Evolutionary conservation across 1,140 invertebrate species (phyloP), one percentile per base, ranked within the genome.

Genomic region (Thaumetopoea pityocampa): DNA sequence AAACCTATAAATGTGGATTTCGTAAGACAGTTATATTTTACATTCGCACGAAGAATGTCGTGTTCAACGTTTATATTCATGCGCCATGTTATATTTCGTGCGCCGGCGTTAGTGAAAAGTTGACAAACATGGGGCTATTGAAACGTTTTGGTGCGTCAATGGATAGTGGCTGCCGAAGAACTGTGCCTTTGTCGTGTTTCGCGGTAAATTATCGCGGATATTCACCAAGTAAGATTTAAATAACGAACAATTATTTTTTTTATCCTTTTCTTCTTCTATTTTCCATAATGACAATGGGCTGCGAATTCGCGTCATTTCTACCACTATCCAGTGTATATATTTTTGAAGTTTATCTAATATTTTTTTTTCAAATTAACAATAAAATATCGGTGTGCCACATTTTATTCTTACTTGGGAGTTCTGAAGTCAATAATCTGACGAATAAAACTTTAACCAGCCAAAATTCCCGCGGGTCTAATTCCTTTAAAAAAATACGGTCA

Each of bases 41-140:
- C n/a, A n/a, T n/a, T n/a, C 45, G 23, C 45, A 7, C 36, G 37
- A 52, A 60, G 51, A 44, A 63, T 68, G 66, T 41, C 50, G 65
- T 53, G 62, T 58, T 18, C n/a, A n/a, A n/a, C n/a, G n/a, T n/a
- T n/a, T n/a, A n/a, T n/a, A n/a, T n/a, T n/a, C n/a, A n/a, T 49
- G 41, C 28, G 50, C 47, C 30, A 23, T 48, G 33, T 36, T 28
- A 23, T 16, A 10, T 34, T 16, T 34, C 20, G 26, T 35, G 30
- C 24, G 19, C 17, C 3, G 16, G 8, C 14, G 35, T 35, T 17
- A 32, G 34, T 46, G 51, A 27, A 27, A 37, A 51, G 29, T 55
- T 46, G 50, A 43, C 34, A 26, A 49, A 53, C 18, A 65, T 59
- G 54, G 41, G 44, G 27, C 40, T 26, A 30, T 42, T 55, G 15